Base-by-base conservation (phyloP, 2,113 vertebrate species). In the Aphelocoma coerulescens region DNA sequence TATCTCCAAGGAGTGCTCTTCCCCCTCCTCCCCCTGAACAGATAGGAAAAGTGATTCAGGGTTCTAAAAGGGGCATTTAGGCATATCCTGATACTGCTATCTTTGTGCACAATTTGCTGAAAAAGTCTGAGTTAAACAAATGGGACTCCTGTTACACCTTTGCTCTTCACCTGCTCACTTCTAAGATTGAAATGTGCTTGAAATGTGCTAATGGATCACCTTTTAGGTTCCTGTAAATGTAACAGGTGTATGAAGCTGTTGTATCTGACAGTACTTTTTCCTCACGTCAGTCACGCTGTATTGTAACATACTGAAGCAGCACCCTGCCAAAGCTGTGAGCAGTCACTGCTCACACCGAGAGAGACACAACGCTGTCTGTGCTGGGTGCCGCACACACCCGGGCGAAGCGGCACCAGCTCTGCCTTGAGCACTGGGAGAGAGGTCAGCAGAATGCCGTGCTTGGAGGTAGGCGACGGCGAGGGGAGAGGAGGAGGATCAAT, bases 191-290 rank as follows among this genome's bases (percentile, higher is more conserved):
- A n/a, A n/a, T n/a, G n/a, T 7, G 35, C 48, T 2, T 55, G 81
- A 74, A 96, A 95, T 4, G 95, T 75, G 20, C n/a, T 92, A 59
- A 87, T 27, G 20, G 88, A 75, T 52, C 22, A n/a, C 46, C 37
- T 63, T 69, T 59, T 20, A 33, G 11, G 17, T 27, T 65, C 32
- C 89, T 52, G 71, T 6, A 24, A 73, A 67, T 1, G 62, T 93
- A 97, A 95, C 71, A 88, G 93, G 92, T 95, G 94, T 48, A 62
- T 16, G 66, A 82, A 44, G 46, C 78, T 94, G 85, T 26, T 89
- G 33, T 57, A 95, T 57, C 77, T 58, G 66, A 66, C 91, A 82
- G 59, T 20, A 43, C 66, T 91, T 88, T 39, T 63, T 57, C 39
- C 93, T 95, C 7, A 52, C 89, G 93, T 89, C 88, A 65, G 87